These are phyloP conservation scores for Acanthornis magna DNA, from an alignment of 2,797 vertebrate genomes.

Conservation along the genomic window DNA sequence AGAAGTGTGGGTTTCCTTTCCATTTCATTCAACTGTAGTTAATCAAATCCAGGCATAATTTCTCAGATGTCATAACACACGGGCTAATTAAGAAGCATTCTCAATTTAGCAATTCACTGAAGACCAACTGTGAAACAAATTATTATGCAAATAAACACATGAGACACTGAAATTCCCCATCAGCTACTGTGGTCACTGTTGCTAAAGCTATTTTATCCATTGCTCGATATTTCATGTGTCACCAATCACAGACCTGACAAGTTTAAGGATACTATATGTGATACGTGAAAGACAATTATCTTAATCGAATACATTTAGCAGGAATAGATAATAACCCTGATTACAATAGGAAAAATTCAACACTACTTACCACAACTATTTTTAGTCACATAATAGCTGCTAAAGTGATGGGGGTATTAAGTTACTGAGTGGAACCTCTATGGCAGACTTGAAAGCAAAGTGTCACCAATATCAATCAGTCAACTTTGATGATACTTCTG, in stretches of 20 bases:
- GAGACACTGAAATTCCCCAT: not conserved
- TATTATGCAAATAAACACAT: conserved; percentile 32
- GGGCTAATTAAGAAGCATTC: conserved; percentile 48
- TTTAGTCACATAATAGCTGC: conserved; percentile 24
- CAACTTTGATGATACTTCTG: not conserved
- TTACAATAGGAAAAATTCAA: conserved; percentile 35
- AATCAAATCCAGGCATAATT: not conserved
- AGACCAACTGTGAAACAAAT: conserved; percentile 37
- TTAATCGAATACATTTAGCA: conserved; percentile 10
- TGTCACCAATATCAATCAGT: conserved; percentile 6
- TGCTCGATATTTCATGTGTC: conserved; percentile 34
- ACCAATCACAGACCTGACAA: conserved; percentile 58
- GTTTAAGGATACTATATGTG: not conserved
- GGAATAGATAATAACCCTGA: conserved; percentile 18
- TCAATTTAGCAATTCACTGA: conserved; percentile 39
- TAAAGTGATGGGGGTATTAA: not conserved
- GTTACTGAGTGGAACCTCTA: not conserved
- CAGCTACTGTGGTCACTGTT: conserved; percentile 16
- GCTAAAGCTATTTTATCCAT: conserved; percentile 25
- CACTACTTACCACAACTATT: not conserved
- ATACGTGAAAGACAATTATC: conserved; percentile 32
- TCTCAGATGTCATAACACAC: conserved; percentile 12
- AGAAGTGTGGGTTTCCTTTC: not conserved
- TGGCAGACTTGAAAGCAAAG: conserved; percentile 21
- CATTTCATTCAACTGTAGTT: not conserved